Percentiles rank a stretch among this genome's conserved stretches.
Conservation (phyloP, 2,113 vertebrate genomes). For the Seriola dumerili region DNA sequence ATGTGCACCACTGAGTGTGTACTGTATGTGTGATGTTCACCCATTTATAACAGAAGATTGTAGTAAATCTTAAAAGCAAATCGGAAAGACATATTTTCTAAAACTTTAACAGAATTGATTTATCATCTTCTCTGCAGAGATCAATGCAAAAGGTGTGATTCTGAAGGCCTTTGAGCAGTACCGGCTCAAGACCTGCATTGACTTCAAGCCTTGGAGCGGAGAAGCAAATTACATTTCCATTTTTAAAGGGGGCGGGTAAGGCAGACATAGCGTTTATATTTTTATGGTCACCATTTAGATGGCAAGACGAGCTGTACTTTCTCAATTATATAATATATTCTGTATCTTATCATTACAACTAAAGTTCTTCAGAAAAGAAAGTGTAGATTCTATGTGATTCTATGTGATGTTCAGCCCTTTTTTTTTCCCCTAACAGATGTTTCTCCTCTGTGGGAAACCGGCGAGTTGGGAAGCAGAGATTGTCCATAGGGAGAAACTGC, state of each 20-base stretch:
- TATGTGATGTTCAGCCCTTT: constrained; percentile 16
- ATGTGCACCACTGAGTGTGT: not conserved
- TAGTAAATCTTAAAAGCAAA: constrained; percentile 1
- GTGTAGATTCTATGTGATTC: not conserved
- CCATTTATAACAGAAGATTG: not conserved
- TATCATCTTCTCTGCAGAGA: constrained; percentile 81
- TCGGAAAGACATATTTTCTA: not conserved
- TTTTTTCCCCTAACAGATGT: constrained; percentile 83
- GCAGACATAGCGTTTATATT: not conserved
- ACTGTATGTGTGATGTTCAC: not conserved
- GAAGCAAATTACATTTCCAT: constrained; percentile 94
- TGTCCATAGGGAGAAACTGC: constrained; percentile 90
- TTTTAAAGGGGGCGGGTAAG: constrained; percentile 92
- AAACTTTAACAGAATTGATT: not conserved
- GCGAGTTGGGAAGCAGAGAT: constrained; percentile 82
- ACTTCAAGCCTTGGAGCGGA: constrained; percentile 93
- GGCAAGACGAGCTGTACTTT: not conserved
- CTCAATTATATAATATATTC: not conserved
- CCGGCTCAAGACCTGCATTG: constrained; percentile 93
- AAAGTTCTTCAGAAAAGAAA: not conserved
- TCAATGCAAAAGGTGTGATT: constrained; percentile 94
- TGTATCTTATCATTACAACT: not conserved
- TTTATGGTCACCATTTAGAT: not conserved
- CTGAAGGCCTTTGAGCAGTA: constrained; percentile 95
- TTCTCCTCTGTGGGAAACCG: constrained; percentile 92